These are phyloP conservation scores for Megamerina dolium DNA, from an alignment of 2,888 invertebrate genomes.

Conservation along the genomic window DNA sequence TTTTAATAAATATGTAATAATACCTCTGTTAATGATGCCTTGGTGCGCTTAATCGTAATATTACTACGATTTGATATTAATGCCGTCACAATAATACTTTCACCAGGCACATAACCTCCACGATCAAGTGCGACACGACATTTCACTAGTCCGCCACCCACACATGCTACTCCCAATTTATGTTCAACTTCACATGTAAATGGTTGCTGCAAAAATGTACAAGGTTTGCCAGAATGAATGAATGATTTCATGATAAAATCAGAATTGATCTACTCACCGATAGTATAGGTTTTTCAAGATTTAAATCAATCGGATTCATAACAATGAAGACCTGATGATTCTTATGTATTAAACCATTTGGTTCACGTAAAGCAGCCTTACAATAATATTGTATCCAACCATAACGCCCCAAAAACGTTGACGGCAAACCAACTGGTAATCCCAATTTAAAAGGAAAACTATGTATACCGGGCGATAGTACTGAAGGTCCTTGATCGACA, in stretches of 20 bases:
- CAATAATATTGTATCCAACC: constrained; percentile 95
- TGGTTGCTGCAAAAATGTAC: constrained; percentile 59
- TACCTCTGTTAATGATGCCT: constrained; percentile 71
- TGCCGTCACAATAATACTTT: constrained; percentile 82
- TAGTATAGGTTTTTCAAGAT: constrained; percentile 79
- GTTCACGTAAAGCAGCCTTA: constrained; percentile 82
- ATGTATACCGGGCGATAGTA: constrained; percentile 87
- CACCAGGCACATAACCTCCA: constrained; percentile 92
- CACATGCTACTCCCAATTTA: constrained; percentile 80
- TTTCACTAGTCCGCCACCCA: constrained; percentile 79
- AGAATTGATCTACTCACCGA: constrained; percentile 64
- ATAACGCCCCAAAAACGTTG: constrained; percentile 87
- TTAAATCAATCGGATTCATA: constrained; percentile 91
- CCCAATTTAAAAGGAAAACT: constrained; percentile 92
- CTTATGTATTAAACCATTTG: constrained; percentile 80
- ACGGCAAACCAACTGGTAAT: constrained; percentile 81
- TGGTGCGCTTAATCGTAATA: constrained; percentile 76
- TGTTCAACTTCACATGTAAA: constrained; percentile 89
- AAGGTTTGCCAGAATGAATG: background rate
- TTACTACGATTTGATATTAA: constrained; percentile 78
- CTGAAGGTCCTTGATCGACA: constrained; percentile 73
- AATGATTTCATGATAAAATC: constrained; percentile 4
- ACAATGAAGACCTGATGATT: constrained; percentile 96
- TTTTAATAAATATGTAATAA: no score
- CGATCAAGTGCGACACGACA: constrained; percentile 83